These are phyloP conservation scores for Dryobota labecula DNA, from an alignment of 2,888 invertebrate genomes.

Conservation along the genomic window DNA sequence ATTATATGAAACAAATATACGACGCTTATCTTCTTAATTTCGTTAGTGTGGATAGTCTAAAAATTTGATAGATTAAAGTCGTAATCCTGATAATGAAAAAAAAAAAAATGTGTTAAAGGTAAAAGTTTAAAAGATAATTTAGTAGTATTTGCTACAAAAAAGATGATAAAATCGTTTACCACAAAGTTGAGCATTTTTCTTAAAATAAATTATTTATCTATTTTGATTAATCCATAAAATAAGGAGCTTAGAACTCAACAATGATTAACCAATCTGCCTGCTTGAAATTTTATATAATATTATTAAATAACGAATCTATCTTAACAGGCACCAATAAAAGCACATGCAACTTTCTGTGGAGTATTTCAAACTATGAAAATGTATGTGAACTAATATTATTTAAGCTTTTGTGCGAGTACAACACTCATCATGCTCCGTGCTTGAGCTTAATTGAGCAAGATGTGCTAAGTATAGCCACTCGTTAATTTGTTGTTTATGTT, in stretches of 20 bases:
- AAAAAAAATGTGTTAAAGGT: constrained; percentile 18
- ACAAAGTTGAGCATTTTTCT: constrained; percentile 73
- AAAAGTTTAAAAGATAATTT: constrained; percentile 42
- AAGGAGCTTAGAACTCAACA: constrained; percentile 54
- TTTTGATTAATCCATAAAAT: constrained; percentile 58
- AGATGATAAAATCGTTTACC: constrained; percentile 67
- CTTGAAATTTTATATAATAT: constrained; percentile 44
- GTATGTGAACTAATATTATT: constrained; percentile 68
- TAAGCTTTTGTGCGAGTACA: constrained; percentile 86
- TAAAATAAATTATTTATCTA: constrained; percentile 66
- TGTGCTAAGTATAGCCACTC: constrained; percentile 59
- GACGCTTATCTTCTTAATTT: constrained; percentile 49
- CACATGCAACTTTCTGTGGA: constrained; percentile 76
- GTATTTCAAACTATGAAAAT: constrained; percentile 60
- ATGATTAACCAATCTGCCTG: constrained; percentile 55
- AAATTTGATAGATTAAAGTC: constrained; percentile 25
- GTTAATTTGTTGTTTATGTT: constrained; percentile 58
- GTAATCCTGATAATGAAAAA: constrained; percentile 36
- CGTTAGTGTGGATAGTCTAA: constrained; percentile 35
- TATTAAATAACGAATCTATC: constrained; percentile 59
- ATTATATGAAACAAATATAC: constrained; percentile 40
- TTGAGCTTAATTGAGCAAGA: constrained; percentile 88
- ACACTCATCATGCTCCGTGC: constrained; percentile 73
- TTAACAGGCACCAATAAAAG: constrained; percentile 79
- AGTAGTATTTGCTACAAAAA: constrained; percentile 62